Percentiles rank a stretch among this genome's conserved stretches.
Evolutionary conservation across 2,113 vertebrate species (phyloP).

Genomic region (Alouatta palliata): DNA sequence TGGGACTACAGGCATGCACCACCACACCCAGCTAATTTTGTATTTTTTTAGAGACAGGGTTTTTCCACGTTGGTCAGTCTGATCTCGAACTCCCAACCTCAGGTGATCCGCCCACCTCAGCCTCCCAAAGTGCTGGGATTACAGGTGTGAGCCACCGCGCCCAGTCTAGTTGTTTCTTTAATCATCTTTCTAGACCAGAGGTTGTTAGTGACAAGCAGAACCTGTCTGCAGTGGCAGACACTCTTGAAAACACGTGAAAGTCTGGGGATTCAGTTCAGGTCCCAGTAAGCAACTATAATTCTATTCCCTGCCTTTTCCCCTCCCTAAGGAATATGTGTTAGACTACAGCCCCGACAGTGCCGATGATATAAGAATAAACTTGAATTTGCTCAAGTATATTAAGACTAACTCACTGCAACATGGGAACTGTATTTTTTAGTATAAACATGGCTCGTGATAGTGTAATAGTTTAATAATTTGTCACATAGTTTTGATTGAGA

Average conservation of each 20-base stretch:
- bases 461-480: background rate
- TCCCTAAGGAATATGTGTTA: background rate
- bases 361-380: background rate
- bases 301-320: background rate
- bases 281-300: background rate
- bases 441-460: background rate
- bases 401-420: background rate
- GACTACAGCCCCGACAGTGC: background rate
- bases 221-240: background rate
- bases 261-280: background rate
- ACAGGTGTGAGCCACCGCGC: too few relatives aligned
- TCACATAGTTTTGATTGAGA: background rate
- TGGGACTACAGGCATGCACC: too few relatives aligned
- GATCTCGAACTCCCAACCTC: too few relatives aligned
- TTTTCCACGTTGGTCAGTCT: too few relatives aligned
- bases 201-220: background rate
- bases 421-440: constrained; percentile 19
- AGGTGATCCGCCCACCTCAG: too few relatives aligned
- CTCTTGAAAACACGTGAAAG: background rate
- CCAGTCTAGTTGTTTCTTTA: background rate
- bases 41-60: too few relatives aligned
- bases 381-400: background rate
- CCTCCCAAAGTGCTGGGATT: too few relatives aligned
- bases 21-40: too few relatives aligned
- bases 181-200: background rate